phyloP scores from a whole-genome alignment of 2,113 vertebrate genomes.

The Plecturocebus donacophilus region DNA sequence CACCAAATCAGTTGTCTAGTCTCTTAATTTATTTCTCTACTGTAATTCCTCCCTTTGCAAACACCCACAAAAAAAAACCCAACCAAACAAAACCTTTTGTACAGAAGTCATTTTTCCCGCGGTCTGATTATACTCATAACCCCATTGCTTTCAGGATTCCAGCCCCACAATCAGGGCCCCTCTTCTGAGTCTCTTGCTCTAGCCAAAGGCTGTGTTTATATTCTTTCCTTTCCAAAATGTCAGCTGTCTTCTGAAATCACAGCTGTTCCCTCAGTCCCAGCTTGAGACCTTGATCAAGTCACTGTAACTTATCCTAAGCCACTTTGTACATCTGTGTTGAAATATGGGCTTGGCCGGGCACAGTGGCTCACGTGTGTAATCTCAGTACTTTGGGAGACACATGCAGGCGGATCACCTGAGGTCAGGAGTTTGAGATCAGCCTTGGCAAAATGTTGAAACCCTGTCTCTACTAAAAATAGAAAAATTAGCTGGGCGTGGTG shows the following conservation, averaged over 20 bases:
- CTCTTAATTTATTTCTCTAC: neutral
- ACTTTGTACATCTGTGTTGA: neutral
- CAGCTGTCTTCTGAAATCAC: neutral
- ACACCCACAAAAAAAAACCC: neutral
- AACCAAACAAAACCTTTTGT: neutral
- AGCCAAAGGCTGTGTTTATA: neutral
- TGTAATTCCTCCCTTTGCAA: slow-evolving; percentile 5
- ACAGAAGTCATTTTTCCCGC: neutral
- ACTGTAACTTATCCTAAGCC: neutral
- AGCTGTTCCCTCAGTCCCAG: neutral
- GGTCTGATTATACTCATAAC: neutral
- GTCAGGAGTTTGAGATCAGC: no score
- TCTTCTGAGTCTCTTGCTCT: neutral
- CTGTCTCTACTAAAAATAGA: no score
- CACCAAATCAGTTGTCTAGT: neutral
- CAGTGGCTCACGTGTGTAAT: no score
- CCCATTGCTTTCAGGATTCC: neutral
- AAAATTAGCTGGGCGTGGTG: no score
- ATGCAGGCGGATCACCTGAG: no score
- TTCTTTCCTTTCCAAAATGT: neutral
- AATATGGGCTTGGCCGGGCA: no score
- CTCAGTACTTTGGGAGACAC: no score
- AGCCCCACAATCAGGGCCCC: neutral
- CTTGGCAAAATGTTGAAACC: no score
- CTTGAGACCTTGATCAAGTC: neutral